These are phyloP conservation scores for Dufourea novaeangliae DNA, from an alignment of 1,140 invertebrate species.

Conservation along the genomic window DNA sequence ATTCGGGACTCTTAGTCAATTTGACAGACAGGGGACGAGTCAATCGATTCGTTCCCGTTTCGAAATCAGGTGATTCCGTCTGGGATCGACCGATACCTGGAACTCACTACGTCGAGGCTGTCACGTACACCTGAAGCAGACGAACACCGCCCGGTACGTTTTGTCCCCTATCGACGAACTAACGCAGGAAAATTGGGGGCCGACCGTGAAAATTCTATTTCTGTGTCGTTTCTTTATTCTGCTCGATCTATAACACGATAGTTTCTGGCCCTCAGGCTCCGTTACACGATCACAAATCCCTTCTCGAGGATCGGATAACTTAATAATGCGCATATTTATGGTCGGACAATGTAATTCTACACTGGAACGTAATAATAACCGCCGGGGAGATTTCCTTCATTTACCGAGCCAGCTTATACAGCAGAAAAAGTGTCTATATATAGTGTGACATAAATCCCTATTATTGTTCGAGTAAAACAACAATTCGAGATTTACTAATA, in stretches of 20 bases:
- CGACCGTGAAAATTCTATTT: background rate
- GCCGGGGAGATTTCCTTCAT: background rate
- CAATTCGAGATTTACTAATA: too few relatives aligned
- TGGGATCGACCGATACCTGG: constrained; percentile 42
- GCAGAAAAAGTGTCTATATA: background rate
- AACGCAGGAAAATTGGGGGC: background rate
- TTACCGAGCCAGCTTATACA: background rate
- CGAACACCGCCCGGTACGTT: background rate
- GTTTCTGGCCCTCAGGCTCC: too few relatives aligned
- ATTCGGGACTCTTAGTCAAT: constrained; percentile 13
- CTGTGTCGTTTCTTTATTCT: background rate
- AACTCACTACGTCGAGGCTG: background rate
- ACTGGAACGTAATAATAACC: constrained; percentile 8
- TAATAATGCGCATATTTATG: background rate
- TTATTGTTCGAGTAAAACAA: background rate
- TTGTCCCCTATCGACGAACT: background rate
- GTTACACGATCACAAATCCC: background rate
- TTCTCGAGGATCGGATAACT: background rate
- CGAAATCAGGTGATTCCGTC: constrained; percentile 41
- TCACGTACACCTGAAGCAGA: background rate
- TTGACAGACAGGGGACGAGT: constrained; percentile 15
- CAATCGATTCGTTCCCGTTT: constrained; percentile 51
- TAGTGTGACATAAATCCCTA: background rate
- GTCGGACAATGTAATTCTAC: background rate
- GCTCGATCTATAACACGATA: background rate